phyloP scores from a whole-genome alignment of 2,113 vertebrate genomes.

The Collichthys lucidus region DNA sequence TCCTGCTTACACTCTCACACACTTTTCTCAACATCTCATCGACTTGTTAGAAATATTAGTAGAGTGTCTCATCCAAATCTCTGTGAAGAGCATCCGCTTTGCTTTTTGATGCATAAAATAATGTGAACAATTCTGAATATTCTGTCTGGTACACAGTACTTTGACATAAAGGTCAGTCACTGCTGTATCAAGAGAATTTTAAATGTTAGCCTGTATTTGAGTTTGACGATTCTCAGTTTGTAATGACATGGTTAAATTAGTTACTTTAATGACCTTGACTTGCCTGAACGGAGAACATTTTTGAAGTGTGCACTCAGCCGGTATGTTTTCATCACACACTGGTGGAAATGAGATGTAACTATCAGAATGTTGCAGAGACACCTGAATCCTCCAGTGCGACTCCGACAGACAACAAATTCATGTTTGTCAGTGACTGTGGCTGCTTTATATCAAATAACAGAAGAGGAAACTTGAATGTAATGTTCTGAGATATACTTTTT shows the following conservation, averaged over 20 bases:
- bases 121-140: background rate
- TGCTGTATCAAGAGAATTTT: background rate
- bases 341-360: constrained; percentile 6
- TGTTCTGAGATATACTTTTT: background rate
- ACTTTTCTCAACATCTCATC: constrained; percentile 1
- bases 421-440: background rate
- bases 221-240: background rate
- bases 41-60: background rate
- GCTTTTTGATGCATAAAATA: background rate
- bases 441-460: background rate
- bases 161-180: background rate
- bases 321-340: background rate
- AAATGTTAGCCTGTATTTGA: background rate
- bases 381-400: background rate
- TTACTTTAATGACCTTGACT: background rate
- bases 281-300: background rate
- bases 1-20: background rate
- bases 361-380: background rate
- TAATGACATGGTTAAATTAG: background rate
- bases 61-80: constrained; percentile 7
- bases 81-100: constrained; percentile 15
- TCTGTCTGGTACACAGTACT: background rate
- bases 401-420: background rate
- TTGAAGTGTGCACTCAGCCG: constrained; percentile 1
- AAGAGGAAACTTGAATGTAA: background rate